Base-by-base conservation (phyloP, 2,797 vertebrate genomes). In the Margarornis squamiger region DNA sequence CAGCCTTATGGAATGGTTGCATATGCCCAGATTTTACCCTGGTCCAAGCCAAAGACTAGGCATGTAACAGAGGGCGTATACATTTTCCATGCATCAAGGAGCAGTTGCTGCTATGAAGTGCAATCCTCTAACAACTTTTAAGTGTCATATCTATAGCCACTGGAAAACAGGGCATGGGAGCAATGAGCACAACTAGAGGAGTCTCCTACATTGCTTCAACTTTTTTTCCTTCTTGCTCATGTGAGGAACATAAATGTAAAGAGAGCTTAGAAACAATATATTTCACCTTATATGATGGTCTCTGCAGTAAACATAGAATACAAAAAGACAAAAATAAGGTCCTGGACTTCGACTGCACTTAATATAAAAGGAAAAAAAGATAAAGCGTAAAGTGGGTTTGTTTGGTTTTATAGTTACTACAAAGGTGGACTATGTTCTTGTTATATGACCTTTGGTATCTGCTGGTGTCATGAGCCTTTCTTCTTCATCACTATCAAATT, bases 1-100 rank as follows among this genome's bases (percentile, higher is more conserved):
- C 3, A 3, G 26, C 12, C 1, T 0, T 32, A 19, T 34, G 45
- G 26, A 61, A 19, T 7, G 5, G 7, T 46, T 71, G 18, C 9
- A 6, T 3, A 0, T 14, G 29, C 71, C 38, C 41, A 24, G 32
- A 29, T 79, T 79, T 74, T 71, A 34, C 26, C n/a, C 85, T 3
- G 0, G 46, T 30, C 70, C 62, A 68, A 19, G 12, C 21, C 43
- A 55, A 79, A 83, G 32, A 15, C 30, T 19, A 11, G n/a, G 6
- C 9, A 8, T 17, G 18, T 39, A 73, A 82, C 5, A 65, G 32
- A 49, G 6, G 8, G 4, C 15, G 72, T 49, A 36, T 46, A 3
- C 17, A 5, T 61, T 45, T 72, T 59, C 27, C 4, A 5, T 9
- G 45, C 1, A 1, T 57, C 16, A 21, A 34, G 12, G 26, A 65